A percentile compares a stretch with the other conserved stretches of the same genome.
phyloP scores from a whole-genome alignment of 2,888 invertebrate genomes.

The Heliconius ismenius region DNA sequence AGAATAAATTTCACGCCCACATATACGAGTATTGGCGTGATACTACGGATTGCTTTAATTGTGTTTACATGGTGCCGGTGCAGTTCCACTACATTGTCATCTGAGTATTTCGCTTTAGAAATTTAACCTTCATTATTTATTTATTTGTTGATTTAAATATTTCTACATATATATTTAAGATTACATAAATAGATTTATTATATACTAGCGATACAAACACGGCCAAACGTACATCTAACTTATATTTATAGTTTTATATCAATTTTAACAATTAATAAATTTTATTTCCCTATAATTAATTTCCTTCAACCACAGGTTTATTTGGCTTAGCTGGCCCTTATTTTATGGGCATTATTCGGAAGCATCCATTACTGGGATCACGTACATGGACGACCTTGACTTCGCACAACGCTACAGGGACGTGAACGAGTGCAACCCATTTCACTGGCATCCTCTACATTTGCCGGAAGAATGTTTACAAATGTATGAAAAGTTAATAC shows the following conservation, averaged over 20 bases:
- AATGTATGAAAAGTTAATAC: conserved; percentile 61
- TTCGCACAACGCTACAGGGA: conserved; percentile 65
- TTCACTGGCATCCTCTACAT: conserved; percentile 72
- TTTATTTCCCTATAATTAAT: no score
- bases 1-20: conserved; percentile 14
- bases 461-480: conserved; percentile 64
- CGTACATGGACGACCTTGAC: conserved; percentile 68
- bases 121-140: neutral
- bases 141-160: neutral
- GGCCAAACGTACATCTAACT: no score
- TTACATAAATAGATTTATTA: no score
- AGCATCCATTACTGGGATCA: conserved; percentile 66
- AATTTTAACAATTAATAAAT: no score
- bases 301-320: conserved; percentile 30
- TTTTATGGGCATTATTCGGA: conserved; percentile 42
- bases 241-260: no score
- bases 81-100: neutral
- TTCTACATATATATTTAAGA: neutral
- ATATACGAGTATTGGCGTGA: conserved; percentile 13
- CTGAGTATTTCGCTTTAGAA: neutral
- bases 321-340: conserved; percentile 17
- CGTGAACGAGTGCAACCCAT: conserved; percentile 67
- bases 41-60: conserved; percentile 16
- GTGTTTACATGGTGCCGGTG: conserved; percentile 2
- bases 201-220: no score